Evolutionary conservation across 2,797 vertebrate genomes (phyloP).

Genomic region (Scarus forsteni): DNA sequence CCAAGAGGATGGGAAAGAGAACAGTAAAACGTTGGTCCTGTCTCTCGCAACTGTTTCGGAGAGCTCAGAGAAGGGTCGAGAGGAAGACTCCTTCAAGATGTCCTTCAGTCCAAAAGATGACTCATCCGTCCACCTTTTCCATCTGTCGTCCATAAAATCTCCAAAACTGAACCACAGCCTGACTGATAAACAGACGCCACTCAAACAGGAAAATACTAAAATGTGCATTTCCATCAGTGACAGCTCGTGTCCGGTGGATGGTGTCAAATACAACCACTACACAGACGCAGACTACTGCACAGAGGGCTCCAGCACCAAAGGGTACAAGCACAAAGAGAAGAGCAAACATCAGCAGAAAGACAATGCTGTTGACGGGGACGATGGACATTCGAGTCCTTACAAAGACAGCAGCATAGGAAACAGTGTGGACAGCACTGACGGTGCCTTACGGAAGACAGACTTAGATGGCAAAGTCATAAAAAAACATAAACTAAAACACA

Average conservation of each 20-base stretch:
- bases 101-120: conserved; percentile 97
- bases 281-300: conserved; percentile 91
- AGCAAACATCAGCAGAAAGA: conserved; percentile 96
- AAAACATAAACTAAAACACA: conserved; percentile 98
- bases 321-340: conserved; percentile 97
- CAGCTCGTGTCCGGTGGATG: conserved; percentile 86
- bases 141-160: conserved; percentile 93
- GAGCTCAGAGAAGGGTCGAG: conserved; percentile 89
- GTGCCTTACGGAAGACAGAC: conserved; percentile 90
- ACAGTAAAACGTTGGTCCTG: conserved; percentile 89
- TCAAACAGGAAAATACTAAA: conserved; percentile 97
- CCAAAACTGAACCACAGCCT: conserved; percentile 93
- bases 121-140: conserved; percentile 95
- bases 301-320: conserved; percentile 94
- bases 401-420: conserved; percentile 91
- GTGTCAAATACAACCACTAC: conserved; percentile 91
- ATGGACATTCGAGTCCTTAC: conserved; percentile 89
- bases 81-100: conserved; percentile 96
- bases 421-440: conserved; percentile 89
- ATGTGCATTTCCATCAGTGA: conserved; percentile 91
- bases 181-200: conserved; percentile 92
- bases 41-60: conserved; percentile 87
- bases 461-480: conserved; percentile 95
- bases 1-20: conserved; percentile 96
- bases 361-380: conserved; percentile 87